Evolutionary conservation across 2,113 vertebrate species (phyloP), one percentile per base, ranked within the genome.

Genomic region (Corythornis vintsioides): DNA sequence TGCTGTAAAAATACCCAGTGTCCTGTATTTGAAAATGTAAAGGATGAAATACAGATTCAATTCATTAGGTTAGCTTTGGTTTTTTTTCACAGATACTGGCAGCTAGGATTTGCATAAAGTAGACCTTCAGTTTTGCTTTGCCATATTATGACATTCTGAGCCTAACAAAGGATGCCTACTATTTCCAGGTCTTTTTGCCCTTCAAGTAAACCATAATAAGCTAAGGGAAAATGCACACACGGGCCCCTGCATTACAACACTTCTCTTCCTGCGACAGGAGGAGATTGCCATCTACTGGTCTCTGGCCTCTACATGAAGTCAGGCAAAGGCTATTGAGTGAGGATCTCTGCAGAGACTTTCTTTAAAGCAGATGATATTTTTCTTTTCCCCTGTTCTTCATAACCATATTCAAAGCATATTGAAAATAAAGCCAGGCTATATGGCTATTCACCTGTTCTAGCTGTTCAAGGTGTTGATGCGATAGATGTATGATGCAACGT

Each of bases 131-230:
- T 95, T 96, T 96, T 94, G 72, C 94, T 86, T 89, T 88, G 88
- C 92, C 91, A 22, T 93, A 95, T 83, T 87, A 75, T 96, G 89
- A 95, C 70, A 93, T 95, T 97, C 94, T 96, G 93, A 95, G 87
- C 55, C 88, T 96, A 97, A 98, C 97, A 98, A 98, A 97, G 96
- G 93, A 97, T 97, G 96, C 95, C 96, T 93, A 90, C 95, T 28
- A 97, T 96, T 96, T 96, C 86, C 91, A 96, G 92, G 93, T 84
- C 95, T 96, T 95, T 94, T 94, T 93, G 93, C 90, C 89, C 87
- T 97, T 94, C 91, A 97, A 95, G 93, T 95, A 95, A 97, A 97
- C 94, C 94, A 92, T 94, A 94, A 92, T 94, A 95, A 96, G 94
- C 87, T 78, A 53, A 29, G 72, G 50, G 42, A 92, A 93, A 66